Conservation (phyloP, 2,888 invertebrate genomes). For the Drosophila ustulata region DNA sequence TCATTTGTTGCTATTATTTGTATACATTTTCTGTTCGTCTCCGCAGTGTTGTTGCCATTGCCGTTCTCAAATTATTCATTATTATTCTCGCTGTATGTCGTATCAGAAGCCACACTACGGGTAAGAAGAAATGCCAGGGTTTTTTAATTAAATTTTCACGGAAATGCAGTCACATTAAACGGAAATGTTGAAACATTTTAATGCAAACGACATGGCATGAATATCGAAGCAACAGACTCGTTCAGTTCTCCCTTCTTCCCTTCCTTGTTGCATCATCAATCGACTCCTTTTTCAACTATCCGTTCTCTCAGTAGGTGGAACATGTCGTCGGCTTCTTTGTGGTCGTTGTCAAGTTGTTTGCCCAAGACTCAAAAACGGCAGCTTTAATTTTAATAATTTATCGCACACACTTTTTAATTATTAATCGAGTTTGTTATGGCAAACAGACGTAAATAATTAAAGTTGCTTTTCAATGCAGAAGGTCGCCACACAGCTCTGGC, state of each 20-base stretch:
- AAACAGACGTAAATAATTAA: not conserved
- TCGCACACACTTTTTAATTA: slow-evolving; percentile 7
- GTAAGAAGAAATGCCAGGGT: slow-evolving; percentile 58
- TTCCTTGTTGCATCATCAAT: not conserved
- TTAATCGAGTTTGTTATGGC: slow-evolving; percentile 4
- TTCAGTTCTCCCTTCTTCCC: not conserved
- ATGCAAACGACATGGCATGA: slow-evolving; percentile 36
- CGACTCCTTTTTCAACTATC: not conserved
- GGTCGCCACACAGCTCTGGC: not conserved
- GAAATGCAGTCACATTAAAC: slow-evolving; percentile 74
- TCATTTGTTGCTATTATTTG: slow-evolving; percentile 25
- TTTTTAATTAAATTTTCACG: slow-evolving; percentile 82
- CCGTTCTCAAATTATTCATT: slow-evolving; percentile 48
- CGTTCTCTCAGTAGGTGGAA: slow-evolving; percentile 1
- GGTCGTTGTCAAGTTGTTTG: slow-evolving; percentile 3
- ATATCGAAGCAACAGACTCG: slow-evolving; percentile 18
- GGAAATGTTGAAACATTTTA: slow-evolving; percentile 77
- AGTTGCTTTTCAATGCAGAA: not conserved
- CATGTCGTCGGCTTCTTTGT: not conserved
- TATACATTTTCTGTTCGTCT: slow-evolving; percentile 9
- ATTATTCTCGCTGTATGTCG: slow-evolving; percentile 48
- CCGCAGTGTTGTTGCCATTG: slow-evolving; percentile 16
- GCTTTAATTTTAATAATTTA: slow-evolving; percentile 1
- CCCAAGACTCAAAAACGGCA: not conserved
- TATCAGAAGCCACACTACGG: slow-evolving; percentile 30